These are phyloP conservation scores for Furnarius figulus DNA, from an alignment of 2,113 vertebrate genomes.

Conservation along the genomic window DNA sequence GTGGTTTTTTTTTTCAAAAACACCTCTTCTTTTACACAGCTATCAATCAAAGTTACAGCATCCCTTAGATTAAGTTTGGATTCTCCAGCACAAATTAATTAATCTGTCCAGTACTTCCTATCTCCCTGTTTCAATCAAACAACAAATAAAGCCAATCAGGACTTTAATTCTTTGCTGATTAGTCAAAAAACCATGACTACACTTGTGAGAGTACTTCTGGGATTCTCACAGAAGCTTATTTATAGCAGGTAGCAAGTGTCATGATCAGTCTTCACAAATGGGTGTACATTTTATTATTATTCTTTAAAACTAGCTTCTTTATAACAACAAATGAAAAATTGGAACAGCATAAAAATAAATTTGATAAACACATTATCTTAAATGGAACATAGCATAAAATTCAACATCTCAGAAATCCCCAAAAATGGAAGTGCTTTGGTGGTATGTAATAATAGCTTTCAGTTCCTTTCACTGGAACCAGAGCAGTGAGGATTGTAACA, in stretches of 20 bases:
- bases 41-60: slow-evolving; percentile 89
- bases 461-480: not conserved
- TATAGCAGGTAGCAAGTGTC: not conserved
- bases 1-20: not conserved
- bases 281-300: not conserved
- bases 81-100: slow-evolving; percentile 90
- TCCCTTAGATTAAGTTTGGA: slow-evolving; percentile 81
- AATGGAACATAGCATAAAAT: not conserved
- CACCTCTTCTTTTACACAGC: slow-evolving; percentile 72
- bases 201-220: slow-evolving; percentile 39
- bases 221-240: slow-evolving; percentile 34
- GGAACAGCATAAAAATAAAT: not conserved
- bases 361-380: not conserved
- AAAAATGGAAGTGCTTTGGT: not conserved
- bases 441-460: not conserved
- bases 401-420: not conserved
- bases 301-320: not conserved
- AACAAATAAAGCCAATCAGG: slow-evolving; percentile 91
- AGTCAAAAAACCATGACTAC: slow-evolving; percentile 74
- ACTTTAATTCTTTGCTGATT: slow-evolving; percentile 92
- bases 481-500: not conserved
- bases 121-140: slow-evolving; percentile 86
- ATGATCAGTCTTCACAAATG: slow-evolving; percentile 11
- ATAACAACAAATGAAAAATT: not conserved
- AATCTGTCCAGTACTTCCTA: slow-evolving; percentile 88